These are phyloP conservation scores for Byasa hedistus DNA, from an alignment of 2,888 invertebrate species.

Conservation along the genomic window DNA sequence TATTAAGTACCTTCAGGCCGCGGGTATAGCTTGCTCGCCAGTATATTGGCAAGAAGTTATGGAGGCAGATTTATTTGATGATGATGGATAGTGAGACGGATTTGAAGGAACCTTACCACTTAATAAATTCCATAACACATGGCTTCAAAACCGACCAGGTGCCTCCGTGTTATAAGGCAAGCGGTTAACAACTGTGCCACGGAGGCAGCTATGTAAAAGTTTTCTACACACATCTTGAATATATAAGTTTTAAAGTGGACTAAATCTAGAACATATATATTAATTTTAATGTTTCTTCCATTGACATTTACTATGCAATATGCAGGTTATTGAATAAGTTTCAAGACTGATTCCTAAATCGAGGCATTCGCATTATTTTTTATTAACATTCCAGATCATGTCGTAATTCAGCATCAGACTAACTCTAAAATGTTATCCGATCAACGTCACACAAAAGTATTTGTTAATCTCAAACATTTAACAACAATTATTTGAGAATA, in stretches of 20 bases:
- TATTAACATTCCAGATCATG: not conserved
- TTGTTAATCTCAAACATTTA: not conserved
- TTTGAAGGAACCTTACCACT: too few species aligned
- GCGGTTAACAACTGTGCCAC: too few species aligned
- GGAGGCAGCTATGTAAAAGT: too few species aligned
- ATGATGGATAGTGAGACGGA: too few species aligned
- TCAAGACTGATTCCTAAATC: conserved; percentile 8
- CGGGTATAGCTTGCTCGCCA: too few species aligned
- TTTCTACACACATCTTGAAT: not conserved
- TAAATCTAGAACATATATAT: not conserved
- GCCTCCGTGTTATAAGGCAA: too few species aligned
- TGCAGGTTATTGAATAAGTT: not conserved
- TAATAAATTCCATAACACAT: too few species aligned
- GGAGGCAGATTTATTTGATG: too few species aligned
- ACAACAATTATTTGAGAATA: not conserved
- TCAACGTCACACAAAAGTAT: too few species aligned
- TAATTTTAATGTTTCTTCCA: not conserved
- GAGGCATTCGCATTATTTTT: not conserved
- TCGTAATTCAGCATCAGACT: not conserved
- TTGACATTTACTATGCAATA: not conserved
- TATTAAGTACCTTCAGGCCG: too few species aligned
- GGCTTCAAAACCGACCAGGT: too few species aligned
- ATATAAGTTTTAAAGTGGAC: not conserved
- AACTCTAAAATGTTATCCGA: not conserved
- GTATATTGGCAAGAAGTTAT: too few species aligned